phyloP scores from a whole-genome alignment of 2,888 invertebrate genomes.

The Neria commutata region DNA sequence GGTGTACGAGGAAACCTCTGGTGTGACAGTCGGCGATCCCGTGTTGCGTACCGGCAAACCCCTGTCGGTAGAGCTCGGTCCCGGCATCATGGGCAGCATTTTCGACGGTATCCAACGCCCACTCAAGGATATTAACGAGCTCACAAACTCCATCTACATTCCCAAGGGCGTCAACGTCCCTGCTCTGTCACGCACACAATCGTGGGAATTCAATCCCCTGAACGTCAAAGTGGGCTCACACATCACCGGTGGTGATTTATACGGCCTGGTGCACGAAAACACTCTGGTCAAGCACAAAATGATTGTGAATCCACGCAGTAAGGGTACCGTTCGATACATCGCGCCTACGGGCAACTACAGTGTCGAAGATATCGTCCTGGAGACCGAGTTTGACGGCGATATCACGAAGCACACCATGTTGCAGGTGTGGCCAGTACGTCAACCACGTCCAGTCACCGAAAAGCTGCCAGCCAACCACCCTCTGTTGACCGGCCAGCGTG shows the following conservation, averaged over 20 bases:
- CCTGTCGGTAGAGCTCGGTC: conserved; percentile 97
- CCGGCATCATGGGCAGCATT: conserved; percentile 98
- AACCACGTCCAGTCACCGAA: conserved; percentile 95
- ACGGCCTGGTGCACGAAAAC: conserved; percentile 96
- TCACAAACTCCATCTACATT: conserved; percentile 97
- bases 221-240: conserved; percentile 93
- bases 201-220: conserved; percentile 93
- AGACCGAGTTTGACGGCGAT: conserved; percentile 98
- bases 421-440: conserved; percentile 99
- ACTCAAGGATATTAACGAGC: conserved; percentile 91
- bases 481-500: conserved; percentile 96
- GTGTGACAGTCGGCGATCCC: conserved; percentile 99
- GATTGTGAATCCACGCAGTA: conserved; percentile 90
- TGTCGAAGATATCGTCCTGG: conserved; percentile 92
- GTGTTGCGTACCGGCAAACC: conserved; percentile 98
- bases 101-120: conserved; percentile 99
- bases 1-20: conserved; percentile 96
- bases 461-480: conserved; percentile 99
- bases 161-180: conserved; percentile 98
- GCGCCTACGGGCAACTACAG: conserved; percentile 94
- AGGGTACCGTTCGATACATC: conserved; percentile 95
- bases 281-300: conserved; percentile 97
- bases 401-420: conserved; percentile 91
- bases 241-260: conserved; percentile 97
- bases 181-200: conserved; percentile 76